These are phyloP conservation scores for Boleophthalmus pectinirostris DNA, from an alignment of 2,113 vertebrate genomes.

Conservation along the genomic window DNA sequence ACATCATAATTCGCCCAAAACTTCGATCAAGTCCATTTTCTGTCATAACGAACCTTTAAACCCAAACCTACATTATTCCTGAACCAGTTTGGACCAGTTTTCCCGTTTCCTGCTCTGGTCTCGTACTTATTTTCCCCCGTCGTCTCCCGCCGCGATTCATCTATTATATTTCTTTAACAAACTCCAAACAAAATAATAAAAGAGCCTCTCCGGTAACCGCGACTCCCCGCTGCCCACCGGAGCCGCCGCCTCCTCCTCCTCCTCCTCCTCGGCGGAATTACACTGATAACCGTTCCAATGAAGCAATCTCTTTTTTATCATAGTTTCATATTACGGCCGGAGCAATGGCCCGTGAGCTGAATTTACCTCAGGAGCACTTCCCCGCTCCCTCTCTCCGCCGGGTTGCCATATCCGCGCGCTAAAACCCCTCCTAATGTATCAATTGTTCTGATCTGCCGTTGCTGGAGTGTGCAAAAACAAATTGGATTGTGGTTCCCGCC, in stretches of 20 bases:
- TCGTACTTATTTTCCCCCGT: too few species aligned
- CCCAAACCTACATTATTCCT: too few species aligned
- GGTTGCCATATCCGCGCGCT: conserved; percentile 56
- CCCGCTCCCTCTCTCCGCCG: conserved; percentile 5
- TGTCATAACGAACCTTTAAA: too few species aligned
- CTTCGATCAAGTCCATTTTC: too few species aligned
- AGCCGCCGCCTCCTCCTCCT: conserved; percentile 37
- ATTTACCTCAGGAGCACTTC: conserved; percentile 60
- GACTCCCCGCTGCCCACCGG: conserved; percentile 46
- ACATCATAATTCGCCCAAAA: too few species aligned
- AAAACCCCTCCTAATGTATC: conserved; percentile 71
- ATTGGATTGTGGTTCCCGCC: conserved; percentile 60
- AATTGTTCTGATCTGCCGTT: conserved; percentile 70
- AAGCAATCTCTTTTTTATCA: conserved; percentile 71
- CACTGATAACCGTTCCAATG: conserved; percentile 64
- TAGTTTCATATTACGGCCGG: conserved; percentile 63
- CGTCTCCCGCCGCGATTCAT: too few species aligned
- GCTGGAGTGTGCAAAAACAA: conserved; percentile 71
- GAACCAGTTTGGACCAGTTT: too few species aligned
- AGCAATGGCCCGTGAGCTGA: conserved; percentile 65
- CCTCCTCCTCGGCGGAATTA: too few species aligned
- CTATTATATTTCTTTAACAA: too few species aligned
- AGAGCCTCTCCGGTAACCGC: conserved; percentile 50
- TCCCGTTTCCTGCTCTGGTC: too few species aligned
- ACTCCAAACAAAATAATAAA: too few species aligned